Conservation (phyloP, 1,140 invertebrate genomes). For the Atta colombica region DNA sequence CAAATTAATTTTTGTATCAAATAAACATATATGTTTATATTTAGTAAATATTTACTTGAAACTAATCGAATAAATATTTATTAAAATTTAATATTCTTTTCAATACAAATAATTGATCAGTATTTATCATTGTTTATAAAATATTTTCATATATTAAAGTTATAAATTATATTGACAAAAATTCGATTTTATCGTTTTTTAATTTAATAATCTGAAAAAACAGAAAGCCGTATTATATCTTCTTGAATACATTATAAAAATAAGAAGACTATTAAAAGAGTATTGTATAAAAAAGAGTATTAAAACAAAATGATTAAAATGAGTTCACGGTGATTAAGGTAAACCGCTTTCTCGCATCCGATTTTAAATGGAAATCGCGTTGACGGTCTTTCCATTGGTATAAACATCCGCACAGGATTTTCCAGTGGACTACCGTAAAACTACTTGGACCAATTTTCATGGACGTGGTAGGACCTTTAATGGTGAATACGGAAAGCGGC, state of each 20-base stretch:
- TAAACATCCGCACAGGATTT: constrained; percentile 52
- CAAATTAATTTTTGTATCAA: too few species aligned
- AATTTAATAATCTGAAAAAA: background rate
- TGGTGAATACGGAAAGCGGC: constrained; percentile 27
- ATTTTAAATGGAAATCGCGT: constrained; percentile 41
- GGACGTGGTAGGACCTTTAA: constrained; percentile 57
- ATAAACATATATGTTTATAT: too few species aligned
- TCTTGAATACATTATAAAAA: background rate
- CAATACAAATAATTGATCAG: background rate
- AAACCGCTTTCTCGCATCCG: constrained; percentile 44
- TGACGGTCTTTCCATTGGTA: constrained; percentile 36
- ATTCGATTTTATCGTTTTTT: background rate
- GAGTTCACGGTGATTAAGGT: constrained; percentile 40
- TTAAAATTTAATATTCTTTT: too few species aligned
- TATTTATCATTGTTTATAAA: background rate
- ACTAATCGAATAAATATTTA: too few species aligned
- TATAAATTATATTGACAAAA: background rate
- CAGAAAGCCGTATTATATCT: background rate
- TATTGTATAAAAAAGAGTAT: constrained; percentile 12
- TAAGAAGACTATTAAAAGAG: background rate
- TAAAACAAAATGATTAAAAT: constrained; percentile 47
- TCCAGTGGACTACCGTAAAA: constrained; percentile 32
- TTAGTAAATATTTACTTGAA: too few species aligned
- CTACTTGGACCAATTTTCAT: constrained; percentile 60
- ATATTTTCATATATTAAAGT: background rate